A percentile compares a stretch with the other conserved stretches of the same genome.
Conservation (phyloP, 2,888 invertebrate genomes). For the Volucella zonaria region DNA sequence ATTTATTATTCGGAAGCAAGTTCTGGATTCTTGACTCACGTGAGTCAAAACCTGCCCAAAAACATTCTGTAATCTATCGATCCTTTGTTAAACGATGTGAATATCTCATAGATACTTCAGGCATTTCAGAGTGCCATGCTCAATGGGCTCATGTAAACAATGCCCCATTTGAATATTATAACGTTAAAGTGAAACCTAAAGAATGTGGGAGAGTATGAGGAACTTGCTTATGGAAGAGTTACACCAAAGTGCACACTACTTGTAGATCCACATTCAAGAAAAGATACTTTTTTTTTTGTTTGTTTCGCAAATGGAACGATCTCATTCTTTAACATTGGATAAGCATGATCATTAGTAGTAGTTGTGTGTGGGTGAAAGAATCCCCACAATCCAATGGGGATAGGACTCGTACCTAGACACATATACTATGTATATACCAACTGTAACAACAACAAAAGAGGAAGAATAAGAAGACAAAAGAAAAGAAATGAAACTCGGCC, state of each 20-base stretch:
- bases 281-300: background rate
- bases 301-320: background rate
- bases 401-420: background rate
- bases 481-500: constrained; percentile 55
- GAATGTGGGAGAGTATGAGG: constrained; percentile 23
- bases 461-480: background rate
- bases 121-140: background rate
- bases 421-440: constrained; percentile 6
- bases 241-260: constrained; percentile 24
- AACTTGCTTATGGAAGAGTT: constrained; percentile 37
- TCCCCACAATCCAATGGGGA: too few relatives aligned
- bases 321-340: constrained; percentile 24
- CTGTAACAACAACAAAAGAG: background rate
- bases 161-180: constrained; percentile 34
- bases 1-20: too few relatives aligned
- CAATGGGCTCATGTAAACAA: constrained; percentile 49
- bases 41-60: too few relatives aligned
- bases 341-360: background rate
- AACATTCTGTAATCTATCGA: too few relatives aligned
- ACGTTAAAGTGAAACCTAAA: constrained; percentile 16
- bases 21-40: too few relatives aligned
- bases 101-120: background rate
- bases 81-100: background rate
- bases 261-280: constrained; percentile 10
- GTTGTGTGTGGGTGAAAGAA: constrained; percentile 43